Base-by-base conservation (phyloP, 2,113 vertebrate genomes). In the Thermophis baileyi region DNA sequence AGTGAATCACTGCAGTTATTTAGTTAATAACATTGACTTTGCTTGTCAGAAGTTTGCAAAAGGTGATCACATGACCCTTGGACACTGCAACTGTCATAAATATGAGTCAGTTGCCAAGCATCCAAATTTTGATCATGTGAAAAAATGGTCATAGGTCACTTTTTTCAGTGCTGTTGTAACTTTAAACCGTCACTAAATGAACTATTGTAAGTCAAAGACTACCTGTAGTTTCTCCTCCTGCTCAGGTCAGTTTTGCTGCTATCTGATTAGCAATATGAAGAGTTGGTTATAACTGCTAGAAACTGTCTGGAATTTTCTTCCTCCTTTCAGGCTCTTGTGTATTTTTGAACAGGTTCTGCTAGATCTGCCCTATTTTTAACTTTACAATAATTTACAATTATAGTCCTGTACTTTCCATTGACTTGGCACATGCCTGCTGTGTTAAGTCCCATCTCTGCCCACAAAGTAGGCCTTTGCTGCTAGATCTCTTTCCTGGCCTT, bases 351-450 rank as follows among this genome's bases (percentile, higher is more conserved):
- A 18, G 47, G 93, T 90, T 22, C 94, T 96, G 69, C 92, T 95
- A 90, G 94, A 95, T 91, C 85, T 35, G 69, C 96, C 94, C 94
- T 89, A 93, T 90, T 96, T 60, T 95, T 95, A 94, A 96, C 94
- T 95, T 96, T 96, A 95, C 95, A 96, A 95, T 96, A 94, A 96
- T 96, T 96, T 94, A 93, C 96, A 97, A 96, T 96, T 96, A 96
- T 94, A 97, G 89, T 93, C 91, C 93, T 96, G 95, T 94, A 93
- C 94, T 97, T 97, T 97, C 96, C 97, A 96, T 95, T 95, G 95
- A 93, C 94, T 93, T 89, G 89, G 94, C 87, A 89, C 53, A 18
- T 90, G 87, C n/a, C 93, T 94, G 95, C 96, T 93, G 87, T 92
- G 94, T 95, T 95, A 95, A 96, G 92, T 94, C 94, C 81, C 54